Conservation (phyloP, 2,888 invertebrate species). For the Tetranychus truncatus region DNA sequence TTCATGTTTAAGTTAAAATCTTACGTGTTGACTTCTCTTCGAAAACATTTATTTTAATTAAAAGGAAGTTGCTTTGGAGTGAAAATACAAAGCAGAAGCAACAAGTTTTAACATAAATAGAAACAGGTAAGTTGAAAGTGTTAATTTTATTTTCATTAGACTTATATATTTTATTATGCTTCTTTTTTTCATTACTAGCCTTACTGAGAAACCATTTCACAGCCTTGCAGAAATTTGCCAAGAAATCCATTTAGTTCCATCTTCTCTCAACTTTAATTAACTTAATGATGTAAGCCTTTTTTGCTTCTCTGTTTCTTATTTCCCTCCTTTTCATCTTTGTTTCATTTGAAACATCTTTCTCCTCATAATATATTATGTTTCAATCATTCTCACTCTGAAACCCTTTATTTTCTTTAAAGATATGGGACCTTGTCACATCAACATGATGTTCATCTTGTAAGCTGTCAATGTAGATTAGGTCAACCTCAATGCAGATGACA, state of each 20-base stretch:
- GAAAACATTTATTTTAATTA: too few relatives aligned
- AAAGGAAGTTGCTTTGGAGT: too few relatives aligned
- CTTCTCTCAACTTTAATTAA: slow-evolving; percentile 1
- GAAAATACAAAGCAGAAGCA: too few relatives aligned
- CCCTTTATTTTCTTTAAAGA: not conserved
- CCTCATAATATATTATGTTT: not conserved
- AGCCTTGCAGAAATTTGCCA: not conserved
- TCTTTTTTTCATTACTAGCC: not conserved
- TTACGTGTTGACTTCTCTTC: too few relatives aligned
- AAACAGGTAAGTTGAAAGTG: not conserved
- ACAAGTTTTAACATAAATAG: not conserved
- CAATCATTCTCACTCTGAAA: not conserved
- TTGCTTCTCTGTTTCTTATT: not conserved
- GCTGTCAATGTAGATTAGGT: not conserved
- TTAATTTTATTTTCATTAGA: not conserved
- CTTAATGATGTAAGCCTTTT: not conserved
- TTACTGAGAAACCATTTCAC: not conserved
- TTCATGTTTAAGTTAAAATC: too few relatives aligned
- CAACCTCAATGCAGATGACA: not conserved
- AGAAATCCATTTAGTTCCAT: not conserved
- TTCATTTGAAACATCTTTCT: not conserved
- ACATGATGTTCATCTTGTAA: not conserved
- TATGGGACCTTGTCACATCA: not conserved
- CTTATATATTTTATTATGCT: not conserved
- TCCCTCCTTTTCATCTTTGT: not conserved